Evolutionary conservation across 1,140 invertebrate genomes (phyloP).

Genomic region (Drosophila pallidifrons): DNA sequence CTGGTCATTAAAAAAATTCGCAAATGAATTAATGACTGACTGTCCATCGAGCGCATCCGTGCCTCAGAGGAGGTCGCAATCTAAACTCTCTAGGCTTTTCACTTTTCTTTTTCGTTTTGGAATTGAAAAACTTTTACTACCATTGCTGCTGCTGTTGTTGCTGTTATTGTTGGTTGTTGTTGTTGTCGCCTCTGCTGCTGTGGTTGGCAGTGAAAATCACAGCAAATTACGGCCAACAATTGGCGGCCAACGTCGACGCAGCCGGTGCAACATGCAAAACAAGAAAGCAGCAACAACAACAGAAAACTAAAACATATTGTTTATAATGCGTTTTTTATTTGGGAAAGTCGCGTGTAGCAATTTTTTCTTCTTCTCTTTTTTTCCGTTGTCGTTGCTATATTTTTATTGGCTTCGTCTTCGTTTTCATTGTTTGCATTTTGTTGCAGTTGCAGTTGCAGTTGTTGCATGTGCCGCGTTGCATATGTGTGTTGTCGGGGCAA

Average conservation of each 20-base stretch:
- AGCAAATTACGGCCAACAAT: constrained; percentile 75
- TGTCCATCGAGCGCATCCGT: constrained; percentile 33
- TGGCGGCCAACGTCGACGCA: constrained; percentile 37
- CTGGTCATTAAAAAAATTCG: constrained; percentile 43
- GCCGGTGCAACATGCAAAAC: constrained; percentile 75
- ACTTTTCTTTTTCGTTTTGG: constrained; percentile 70
- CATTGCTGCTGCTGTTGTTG: constrained; percentile 1
- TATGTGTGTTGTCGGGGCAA: constrained; percentile 56
- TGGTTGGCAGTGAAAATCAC: constrained; percentile 73
- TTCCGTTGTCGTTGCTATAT: constrained; percentile 32
- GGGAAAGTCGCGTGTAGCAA: constrained; percentile 80
- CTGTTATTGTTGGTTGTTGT: not conserved
- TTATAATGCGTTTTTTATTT: constrained; percentile 83
- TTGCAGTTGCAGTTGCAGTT: constrained; percentile 21
- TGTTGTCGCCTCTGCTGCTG: constrained; percentile 57
- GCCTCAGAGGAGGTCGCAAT: constrained; percentile 44
- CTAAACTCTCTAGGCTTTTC: constrained; percentile 66
- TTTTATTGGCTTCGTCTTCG: constrained; percentile 60
- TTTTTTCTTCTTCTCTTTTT: constrained; percentile 47
- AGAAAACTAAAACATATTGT: constrained; percentile 72
- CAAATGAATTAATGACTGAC: constrained; percentile 67
- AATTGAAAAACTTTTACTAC: constrained; percentile 78
- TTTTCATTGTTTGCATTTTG: constrained; percentile 47
- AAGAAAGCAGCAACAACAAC: constrained; percentile 59
- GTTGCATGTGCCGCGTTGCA: not conserved